Evolutionary conservation across 2,113 vertebrate genomes (phyloP).

Genomic region (Neolamprologus longior): DNA sequence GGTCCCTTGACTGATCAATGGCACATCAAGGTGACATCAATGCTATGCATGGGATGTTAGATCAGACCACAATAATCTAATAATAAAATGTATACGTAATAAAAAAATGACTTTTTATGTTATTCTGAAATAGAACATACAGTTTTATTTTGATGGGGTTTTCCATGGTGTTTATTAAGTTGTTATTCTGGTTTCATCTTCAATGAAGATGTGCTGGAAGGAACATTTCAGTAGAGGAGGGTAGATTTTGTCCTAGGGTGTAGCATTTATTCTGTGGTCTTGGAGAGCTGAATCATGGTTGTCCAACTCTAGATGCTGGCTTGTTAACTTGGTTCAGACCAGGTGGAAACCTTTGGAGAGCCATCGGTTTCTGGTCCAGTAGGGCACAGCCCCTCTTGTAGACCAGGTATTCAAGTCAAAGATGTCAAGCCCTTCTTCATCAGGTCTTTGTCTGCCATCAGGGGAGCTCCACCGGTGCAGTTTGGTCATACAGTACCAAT

Average conservation of each 20-base stretch:
- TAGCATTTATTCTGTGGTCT: neutral
- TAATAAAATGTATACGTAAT: neutral
- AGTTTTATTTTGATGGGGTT: neutral
- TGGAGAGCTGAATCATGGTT: neutral
- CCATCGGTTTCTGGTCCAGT: neutral
- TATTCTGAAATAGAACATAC: neutral
- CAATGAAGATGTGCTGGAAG: neutral
- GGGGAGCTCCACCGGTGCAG: too few species aligned
- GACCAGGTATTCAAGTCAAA: neutral
- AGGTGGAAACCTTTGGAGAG: neutral
- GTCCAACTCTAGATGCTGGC: neutral
- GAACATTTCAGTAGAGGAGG: neutral
- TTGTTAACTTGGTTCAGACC: neutral
- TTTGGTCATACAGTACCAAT: too few species aligned
- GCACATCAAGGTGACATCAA: neutral
- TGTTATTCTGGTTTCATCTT: neutral
- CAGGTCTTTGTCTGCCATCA: too few species aligned
- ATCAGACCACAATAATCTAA: neutral
- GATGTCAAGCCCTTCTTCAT: neutral
- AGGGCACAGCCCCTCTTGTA: neutral
- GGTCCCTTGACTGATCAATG: neutral
- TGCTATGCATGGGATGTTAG: neutral
- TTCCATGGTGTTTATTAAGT: neutral
- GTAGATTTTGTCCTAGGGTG: neutral
- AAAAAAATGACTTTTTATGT: neutral